phyloP scores from a whole-genome alignment of 2,797 vertebrate genomes.

The Anniella stebbinsi region DNA sequence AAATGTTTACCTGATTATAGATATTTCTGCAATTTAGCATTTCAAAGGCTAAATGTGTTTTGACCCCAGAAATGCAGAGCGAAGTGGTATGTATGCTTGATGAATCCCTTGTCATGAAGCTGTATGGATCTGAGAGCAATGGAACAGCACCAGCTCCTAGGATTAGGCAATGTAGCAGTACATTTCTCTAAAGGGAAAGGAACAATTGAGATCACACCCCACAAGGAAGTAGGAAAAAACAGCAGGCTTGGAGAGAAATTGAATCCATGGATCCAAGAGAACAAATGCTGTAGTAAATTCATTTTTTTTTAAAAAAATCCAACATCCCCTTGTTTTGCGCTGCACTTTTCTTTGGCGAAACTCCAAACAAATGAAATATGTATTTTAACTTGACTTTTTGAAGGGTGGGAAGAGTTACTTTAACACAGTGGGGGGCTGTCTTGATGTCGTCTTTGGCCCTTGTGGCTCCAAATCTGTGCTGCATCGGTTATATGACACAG shows the following conservation, averaged over 20 bases:
- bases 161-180: background rate
- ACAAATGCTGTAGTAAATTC: background rate
- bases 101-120: background rate
- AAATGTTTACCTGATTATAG: conserved; percentile 21
- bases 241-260: too few relatives aligned
- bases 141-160: conserved; percentile 2
- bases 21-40: background rate
- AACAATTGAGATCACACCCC: background rate
- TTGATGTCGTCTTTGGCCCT: too few relatives aligned
- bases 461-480: too few relatives aligned
- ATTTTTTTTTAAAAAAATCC: background rate
- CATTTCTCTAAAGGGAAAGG: background rate
- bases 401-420: background rate
- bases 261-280: background rate
- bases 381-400: background rate
- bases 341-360: background rate
- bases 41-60: background rate
- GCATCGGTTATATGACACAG: too few relatives aligned
- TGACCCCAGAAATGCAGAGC: background rate
- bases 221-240: background rate
- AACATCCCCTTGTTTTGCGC: background rate
- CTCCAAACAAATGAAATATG: background rate
- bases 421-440: background rate
- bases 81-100: background rate
- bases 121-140: background rate